Evolutionary conservation across 2,797 vertebrate genomes (phyloP), one percentile per base, ranked within the genome.

Genomic region (Sebastes hubbsi): DNA sequence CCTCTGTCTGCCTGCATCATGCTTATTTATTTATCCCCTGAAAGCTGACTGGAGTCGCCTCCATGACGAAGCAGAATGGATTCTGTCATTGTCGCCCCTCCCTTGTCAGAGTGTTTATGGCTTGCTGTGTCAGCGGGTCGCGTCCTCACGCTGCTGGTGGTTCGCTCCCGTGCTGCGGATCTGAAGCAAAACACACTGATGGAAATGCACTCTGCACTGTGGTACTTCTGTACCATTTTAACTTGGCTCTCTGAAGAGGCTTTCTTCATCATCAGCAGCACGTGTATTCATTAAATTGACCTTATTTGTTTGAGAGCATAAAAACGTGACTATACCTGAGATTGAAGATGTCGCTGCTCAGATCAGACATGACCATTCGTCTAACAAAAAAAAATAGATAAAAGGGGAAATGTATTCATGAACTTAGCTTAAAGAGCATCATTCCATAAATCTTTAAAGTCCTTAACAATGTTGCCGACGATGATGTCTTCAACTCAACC

Each of bases 71-170:
- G 81, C 76, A 78, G 36, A 87, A 54, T 58, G 14, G 36, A 82
- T 76, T 72, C 18, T 81, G 61, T 73, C 84, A 80, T 63, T 2
- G 5, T 63, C 10, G 27, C 56, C 65, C 27, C 66, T 64, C 71
- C 18, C 52, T 68, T 27, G 2, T 73, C 67, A 49, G 67, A 75
- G 38, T 63, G 80, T 78, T 83, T 74, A 79, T 46, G 63, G 38
- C 64, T 68, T 58, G 79, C 84, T 80, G 72, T 78, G 75, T 91
- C 88, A 89, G 86, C 82, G 7, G 66, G 72, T 78, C 82, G 72
- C 36, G 58, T 77, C 70, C 9, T n/a, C 29, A 42, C 1, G 4
- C 75, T 79, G 34, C 46, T 58, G 70, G 56, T 46, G 11, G 52
- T 52, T 79, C 65, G 30, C 56, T 63, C 58, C 75, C 20, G 18